These are phyloP conservation scores for Poeciliopsis prolifica DNA, from an alignment of 2,113 vertebrate species.

Conservation along the genomic window DNA sequence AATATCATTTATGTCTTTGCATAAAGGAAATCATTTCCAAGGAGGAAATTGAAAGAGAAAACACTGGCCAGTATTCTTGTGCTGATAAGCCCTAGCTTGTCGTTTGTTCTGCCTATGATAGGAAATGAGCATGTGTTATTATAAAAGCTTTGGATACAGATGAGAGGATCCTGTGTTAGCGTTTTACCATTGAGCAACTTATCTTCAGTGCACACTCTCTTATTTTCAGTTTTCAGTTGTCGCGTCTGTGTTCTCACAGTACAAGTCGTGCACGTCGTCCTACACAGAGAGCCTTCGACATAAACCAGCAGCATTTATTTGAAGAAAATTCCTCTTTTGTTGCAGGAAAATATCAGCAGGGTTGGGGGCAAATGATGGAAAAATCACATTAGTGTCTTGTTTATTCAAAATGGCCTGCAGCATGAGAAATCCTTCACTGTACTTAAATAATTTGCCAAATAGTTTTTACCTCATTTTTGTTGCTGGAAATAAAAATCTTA, in stretches of 20 bases:
- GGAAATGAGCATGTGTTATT: constrained; percentile 12
- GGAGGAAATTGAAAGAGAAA: constrained; percentile 44
- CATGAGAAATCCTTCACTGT: too few species aligned
- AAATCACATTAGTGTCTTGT: too few species aligned
- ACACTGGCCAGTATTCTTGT: neutral
- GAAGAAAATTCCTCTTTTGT: neutral
- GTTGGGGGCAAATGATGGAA: too few species aligned
- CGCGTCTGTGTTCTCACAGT: neutral
- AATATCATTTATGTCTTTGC: constrained; percentile 39
- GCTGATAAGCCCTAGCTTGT: neutral
- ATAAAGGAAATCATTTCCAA: constrained; percentile 31
- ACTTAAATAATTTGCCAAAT: too few species aligned
- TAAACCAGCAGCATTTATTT: neutral
- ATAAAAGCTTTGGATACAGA: constrained; percentile 37
- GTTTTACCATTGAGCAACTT: constrained; percentile 12
- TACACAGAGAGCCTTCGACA: neutral
- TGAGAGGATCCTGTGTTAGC: constrained; percentile 19
- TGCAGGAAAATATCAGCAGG: neutral
- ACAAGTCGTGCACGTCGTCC: neutral
- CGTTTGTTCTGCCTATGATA: constrained; percentile 17
- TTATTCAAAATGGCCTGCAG: too few species aligned
- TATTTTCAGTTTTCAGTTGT: neutral
- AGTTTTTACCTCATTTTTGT: too few species aligned
- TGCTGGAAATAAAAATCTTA: too few species aligned
- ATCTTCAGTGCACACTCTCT: neutral